Conservation (phyloP, 2,113 vertebrate genomes). For the Piaya cayana region DNA sequence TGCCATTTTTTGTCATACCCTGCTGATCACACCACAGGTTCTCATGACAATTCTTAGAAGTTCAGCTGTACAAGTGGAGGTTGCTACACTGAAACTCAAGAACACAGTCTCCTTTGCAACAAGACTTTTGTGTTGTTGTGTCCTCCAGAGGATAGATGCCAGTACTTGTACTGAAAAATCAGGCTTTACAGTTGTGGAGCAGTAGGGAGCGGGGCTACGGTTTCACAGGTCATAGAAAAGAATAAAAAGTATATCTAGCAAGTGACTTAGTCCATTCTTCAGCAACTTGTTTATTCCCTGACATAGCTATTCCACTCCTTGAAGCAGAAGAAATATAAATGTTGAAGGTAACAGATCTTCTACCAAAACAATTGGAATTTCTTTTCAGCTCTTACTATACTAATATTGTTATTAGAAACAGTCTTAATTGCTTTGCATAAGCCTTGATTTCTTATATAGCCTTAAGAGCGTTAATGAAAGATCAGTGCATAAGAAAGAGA, state of each 20-base stretch:
- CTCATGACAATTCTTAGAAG: background rate
- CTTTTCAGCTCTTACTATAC: background rate
- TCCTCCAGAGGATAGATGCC: background rate
- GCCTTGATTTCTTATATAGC: background rate
- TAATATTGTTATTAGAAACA: background rate
- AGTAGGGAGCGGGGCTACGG: background rate
- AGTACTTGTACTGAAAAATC: background rate
- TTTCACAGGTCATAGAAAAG: background rate
- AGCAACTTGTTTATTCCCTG: background rate
- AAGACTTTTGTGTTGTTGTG: background rate
- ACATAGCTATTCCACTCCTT: background rate
- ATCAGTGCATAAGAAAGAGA: background rate
- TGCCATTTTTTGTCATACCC: conserved; percentile 7
- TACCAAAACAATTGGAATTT: background rate
- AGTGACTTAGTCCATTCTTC: background rate
- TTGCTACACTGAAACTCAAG: background rate
- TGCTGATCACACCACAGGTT: conserved; percentile 38
- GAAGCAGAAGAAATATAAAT: background rate
- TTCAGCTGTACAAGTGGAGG: background rate
- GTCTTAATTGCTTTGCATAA: background rate
- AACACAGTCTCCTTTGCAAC: background rate
- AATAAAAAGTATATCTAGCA: background rate
- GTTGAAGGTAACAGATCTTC: background rate
- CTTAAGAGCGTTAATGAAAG: background rate
- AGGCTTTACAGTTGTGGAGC: background rate